These are phyloP conservation scores for Pristionchus arcanus DNA, from an alignment of 2,888 invertebrate species.

Conservation along the genomic window DNA sequence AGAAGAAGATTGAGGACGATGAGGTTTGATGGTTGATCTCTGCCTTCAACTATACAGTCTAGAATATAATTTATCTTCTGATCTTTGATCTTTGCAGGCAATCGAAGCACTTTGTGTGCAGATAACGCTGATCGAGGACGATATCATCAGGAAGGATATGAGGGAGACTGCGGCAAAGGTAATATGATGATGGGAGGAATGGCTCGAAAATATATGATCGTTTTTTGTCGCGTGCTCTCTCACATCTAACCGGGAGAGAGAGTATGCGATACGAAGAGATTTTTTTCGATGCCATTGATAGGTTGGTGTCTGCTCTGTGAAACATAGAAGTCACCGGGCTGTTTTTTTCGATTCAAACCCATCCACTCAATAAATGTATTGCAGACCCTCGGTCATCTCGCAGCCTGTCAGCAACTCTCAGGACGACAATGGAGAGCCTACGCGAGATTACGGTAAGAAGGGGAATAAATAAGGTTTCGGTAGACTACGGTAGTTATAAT, in stretches of 20 bases:
- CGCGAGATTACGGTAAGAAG: constrained; percentile 9
- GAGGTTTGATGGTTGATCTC: constrained; percentile 30
- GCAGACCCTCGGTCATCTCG: constrained; percentile 41
- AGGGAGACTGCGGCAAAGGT: constrained; percentile 84
- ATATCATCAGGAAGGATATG: constrained; percentile 95
- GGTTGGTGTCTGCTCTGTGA: too few species aligned
- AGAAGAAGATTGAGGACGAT: constrained; percentile 58
- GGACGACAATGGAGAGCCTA: constrained; percentile 43
- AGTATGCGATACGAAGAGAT: background rate
- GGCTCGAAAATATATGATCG: too few species aligned
- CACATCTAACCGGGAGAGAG: too few species aligned
- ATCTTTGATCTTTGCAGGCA: constrained; percentile 1
- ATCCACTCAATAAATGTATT: background rate
- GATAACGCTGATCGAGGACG: constrained; percentile 94
- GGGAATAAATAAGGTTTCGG: too few species aligned
- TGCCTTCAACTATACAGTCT: background rate
- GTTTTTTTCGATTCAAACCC: too few species aligned
- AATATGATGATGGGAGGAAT: too few species aligned
- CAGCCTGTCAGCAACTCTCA: constrained; percentile 25
- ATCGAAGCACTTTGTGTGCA: constrained; percentile 88
- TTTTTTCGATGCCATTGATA: too few species aligned
- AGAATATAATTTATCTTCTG: constrained; percentile 79
- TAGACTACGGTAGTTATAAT: background rate
- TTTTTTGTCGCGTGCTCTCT: too few species aligned
- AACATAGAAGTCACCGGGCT: too few species aligned